Conservation (phyloP, 2,113 vertebrate genomes). For the Oreotragus oreotragus region DNA sequence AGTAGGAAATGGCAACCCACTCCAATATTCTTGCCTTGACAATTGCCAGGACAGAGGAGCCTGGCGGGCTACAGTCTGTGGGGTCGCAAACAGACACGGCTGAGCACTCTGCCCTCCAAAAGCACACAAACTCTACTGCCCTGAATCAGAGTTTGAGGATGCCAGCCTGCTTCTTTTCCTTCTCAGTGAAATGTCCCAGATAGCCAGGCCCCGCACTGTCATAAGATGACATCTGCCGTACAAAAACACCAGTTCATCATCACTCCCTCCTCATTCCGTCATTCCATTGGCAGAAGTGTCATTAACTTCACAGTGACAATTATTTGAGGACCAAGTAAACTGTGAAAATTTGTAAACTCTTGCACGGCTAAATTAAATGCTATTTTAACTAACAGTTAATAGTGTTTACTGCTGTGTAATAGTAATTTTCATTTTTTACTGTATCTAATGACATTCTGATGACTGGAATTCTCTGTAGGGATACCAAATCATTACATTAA, state of each 20-base stretch:
- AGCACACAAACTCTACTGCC: neutral
- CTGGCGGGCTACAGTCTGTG: neutral
- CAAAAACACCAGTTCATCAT: neutral
- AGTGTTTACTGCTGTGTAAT: conserved; percentile 89
- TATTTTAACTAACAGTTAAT: conserved; percentile 92
- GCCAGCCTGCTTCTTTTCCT: neutral
- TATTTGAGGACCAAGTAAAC: conserved; percentile 82
- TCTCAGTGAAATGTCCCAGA: neutral
- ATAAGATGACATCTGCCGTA: neutral
- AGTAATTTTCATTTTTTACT: conserved; percentile 91
- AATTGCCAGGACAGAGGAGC: neutral
- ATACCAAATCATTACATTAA: conserved; percentile 90
- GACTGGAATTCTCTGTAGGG: conserved; percentile 89
- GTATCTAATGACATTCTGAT: conserved; percentile 92
- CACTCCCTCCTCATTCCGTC: neutral
- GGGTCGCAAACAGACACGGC: neutral
- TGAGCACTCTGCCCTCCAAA: neutral
- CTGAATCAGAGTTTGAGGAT: neutral
- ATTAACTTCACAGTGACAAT: conserved; percentile 79
- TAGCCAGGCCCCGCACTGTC: neutral
- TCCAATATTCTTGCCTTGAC: neutral
- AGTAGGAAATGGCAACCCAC: neutral
- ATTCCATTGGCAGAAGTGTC: conserved; percentile 60
- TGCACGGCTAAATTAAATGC: conserved; percentile 87
- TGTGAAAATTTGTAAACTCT: conserved; percentile 84